A percentile compares a stretch with the other conserved stretches of the same genome.
These are phyloP conservation scores for Thamnaconus septentrionalis DNA, from an alignment of 2,113 vertebrate species.

Conservation along the genomic window DNA sequence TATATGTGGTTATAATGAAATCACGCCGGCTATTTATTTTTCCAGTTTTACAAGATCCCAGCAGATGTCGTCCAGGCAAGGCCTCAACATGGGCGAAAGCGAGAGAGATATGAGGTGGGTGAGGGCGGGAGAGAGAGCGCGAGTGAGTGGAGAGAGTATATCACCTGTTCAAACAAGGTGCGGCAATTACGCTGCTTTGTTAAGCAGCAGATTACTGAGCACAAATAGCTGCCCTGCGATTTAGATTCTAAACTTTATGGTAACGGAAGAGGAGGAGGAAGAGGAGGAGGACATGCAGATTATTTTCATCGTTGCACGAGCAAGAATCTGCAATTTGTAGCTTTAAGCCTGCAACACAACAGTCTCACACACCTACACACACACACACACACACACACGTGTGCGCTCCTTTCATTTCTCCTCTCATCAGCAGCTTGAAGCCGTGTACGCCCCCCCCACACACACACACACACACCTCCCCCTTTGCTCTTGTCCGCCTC, in stretches of 20 bases:
- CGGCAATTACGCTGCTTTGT: not conserved
- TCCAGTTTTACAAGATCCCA: too few species aligned
- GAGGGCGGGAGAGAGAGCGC: not conserved
- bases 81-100: not conserved
- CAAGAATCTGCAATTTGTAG: too few species aligned
- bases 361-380: too few species aligned
- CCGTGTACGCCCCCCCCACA: not conserved
- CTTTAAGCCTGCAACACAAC: too few species aligned
- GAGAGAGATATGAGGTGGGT: conserved; percentile 1
- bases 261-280: not conserved
- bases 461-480: conserved; percentile 21
- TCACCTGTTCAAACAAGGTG: conserved; percentile 24
- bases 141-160: conserved; percentile 21
- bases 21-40: too few species aligned
- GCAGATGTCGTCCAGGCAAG: not conserved
- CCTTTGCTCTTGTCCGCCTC: conserved; percentile 55
- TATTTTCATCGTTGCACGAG: not conserved
- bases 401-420: conserved; percentile 8
- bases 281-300: not conserved
- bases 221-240: not conserved
- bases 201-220: conserved; percentile 1
- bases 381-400: not conserved
- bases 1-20: too few species aligned
- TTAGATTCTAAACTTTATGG: conserved; percentile 1
- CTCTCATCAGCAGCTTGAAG: not conserved